Conservation (phyloP, 2,888 invertebrate genomes). For the Apantesis nais region DNA sequence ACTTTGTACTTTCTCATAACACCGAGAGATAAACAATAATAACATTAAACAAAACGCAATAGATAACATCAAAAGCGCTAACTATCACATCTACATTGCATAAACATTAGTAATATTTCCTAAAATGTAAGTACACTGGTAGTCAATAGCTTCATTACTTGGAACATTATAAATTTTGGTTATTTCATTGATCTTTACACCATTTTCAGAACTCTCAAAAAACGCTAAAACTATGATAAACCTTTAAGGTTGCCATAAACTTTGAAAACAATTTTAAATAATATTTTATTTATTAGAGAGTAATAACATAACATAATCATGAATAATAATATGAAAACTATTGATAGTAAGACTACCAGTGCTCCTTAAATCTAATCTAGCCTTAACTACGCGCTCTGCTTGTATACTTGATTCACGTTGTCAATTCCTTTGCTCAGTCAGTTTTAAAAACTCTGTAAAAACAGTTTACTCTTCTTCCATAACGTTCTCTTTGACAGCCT, state of each 20-base stretch:
- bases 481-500: constrained; percentile 3
- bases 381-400: constrained; percentile 29
- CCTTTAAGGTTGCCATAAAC: too few relatives aligned
- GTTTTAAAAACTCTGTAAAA: constrained; percentile 23
- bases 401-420: constrained; percentile 37
- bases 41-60: constrained; percentile 29
- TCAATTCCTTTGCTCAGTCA: constrained; percentile 46
- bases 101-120: constrained; percentile 23
- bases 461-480: constrained; percentile 8
- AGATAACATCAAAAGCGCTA: constrained; percentile 28
- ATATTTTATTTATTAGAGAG: not conserved
- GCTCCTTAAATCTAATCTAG: constrained; percentile 29
- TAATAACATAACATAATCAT: not conserved
- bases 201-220: not conserved
- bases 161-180: not conserved
- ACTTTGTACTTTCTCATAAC: constrained; percentile 45
- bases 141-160: constrained; percentile 4
- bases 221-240: not conserved
- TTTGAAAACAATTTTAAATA: not conserved
- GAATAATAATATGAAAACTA: not conserved
- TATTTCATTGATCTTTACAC: not conserved
- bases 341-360: constrained; percentile 29
- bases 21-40: constrained; percentile 34
- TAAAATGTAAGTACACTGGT: constrained; percentile 24
- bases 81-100: constrained; percentile 44